These are phyloP conservation scores for Edolisoma coerulescens DNA, from an alignment of 2,113 vertebrate genomes.

Conservation along the genomic window DNA sequence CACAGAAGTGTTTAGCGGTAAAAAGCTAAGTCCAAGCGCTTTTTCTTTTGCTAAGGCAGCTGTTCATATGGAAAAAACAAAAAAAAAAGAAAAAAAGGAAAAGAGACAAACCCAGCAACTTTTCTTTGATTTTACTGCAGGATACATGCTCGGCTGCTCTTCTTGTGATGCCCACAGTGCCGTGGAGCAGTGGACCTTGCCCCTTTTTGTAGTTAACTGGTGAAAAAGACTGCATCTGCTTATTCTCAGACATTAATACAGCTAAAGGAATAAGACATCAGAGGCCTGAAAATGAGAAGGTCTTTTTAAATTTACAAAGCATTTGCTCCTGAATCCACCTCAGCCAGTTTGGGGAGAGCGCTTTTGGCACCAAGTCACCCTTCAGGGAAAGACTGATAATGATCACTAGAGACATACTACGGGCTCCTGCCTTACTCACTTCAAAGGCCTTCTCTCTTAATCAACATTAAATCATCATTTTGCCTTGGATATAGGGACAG, in stretches of 20 bases:
- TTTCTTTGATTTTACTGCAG: constrained; percentile 70
- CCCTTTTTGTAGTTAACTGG: constrained; percentile 67
- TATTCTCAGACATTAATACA: constrained; percentile 79
- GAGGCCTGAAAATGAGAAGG: constrained; percentile 76
- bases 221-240: constrained; percentile 78
- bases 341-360: constrained; percentile 72
- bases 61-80: background rate
- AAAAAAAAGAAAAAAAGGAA: background rate
- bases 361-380: constrained; percentile 79
- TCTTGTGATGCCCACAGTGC: constrained; percentile 56
- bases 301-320: constrained; percentile 78
- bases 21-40: constrained; percentile 24
- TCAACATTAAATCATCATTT: constrained; percentile 85
- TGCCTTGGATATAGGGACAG: constrained; percentile 73
- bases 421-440: constrained; percentile 73
- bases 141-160: constrained; percentile 43
- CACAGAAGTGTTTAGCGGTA: constrained; percentile 12
- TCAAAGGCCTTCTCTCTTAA: constrained; percentile 80
- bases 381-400: constrained; percentile 80
- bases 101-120: background rate
- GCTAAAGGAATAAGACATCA: constrained; percentile 82
- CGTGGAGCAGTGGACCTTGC: constrained; percentile 56
- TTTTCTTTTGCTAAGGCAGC: constrained; percentile 47
- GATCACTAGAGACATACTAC: constrained; percentile 74
- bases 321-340: constrained; percentile 77